A percentile compares a stretch with the other conserved stretches of the same genome.
Evolutionary conservation across 2,113 vertebrate species (phyloP).

Genomic region (Siniperca chuatsi): DNA sequence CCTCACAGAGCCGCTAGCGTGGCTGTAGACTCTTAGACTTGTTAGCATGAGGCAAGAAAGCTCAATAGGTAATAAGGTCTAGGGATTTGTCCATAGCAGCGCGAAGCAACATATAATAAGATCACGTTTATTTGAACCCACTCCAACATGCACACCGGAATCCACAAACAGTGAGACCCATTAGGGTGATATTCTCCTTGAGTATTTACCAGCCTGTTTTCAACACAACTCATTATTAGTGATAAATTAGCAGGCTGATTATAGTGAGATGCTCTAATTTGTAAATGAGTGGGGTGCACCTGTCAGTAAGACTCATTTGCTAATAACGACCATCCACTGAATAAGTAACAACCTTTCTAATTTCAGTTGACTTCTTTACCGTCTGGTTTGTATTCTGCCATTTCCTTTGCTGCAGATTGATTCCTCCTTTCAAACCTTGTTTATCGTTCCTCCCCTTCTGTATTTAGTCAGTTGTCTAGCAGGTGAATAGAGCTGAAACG

Average conservation of each 20-base stretch:
- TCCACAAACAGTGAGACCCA: constrained; percentile 55
- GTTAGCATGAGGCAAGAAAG: background rate
- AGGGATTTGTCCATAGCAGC: background rate
- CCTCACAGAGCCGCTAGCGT: background rate
- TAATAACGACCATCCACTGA: constrained; percentile 80
- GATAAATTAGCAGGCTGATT: constrained; percentile 83
- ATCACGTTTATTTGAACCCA: constrained; percentile 47
- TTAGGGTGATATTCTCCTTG: constrained; percentile 68
- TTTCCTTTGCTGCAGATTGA: constrained; percentile 82
- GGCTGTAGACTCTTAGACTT: background rate
- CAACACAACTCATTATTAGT: constrained; percentile 81
- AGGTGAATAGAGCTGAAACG: background rate
- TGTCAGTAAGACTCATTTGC: constrained; percentile 79
- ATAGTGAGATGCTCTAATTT: constrained; percentile 80
- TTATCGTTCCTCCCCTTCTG: constrained; percentile 24
- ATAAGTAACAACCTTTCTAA: constrained; percentile 79
- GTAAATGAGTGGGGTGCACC: constrained; percentile 81
- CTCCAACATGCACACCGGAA: constrained; percentile 41
- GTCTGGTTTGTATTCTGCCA: constrained; percentile 71
- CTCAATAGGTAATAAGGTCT: background rate
- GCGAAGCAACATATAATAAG: constrained; percentile 17
- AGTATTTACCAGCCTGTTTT: constrained; percentile 78
- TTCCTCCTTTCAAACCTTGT: constrained; percentile 75
- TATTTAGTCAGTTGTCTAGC: constrained; percentile 20
- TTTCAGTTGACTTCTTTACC: constrained; percentile 73